Evolutionary conservation across 2,113 vertebrate species (phyloP).

Genomic region (Mesocricetus auratus): DNA sequence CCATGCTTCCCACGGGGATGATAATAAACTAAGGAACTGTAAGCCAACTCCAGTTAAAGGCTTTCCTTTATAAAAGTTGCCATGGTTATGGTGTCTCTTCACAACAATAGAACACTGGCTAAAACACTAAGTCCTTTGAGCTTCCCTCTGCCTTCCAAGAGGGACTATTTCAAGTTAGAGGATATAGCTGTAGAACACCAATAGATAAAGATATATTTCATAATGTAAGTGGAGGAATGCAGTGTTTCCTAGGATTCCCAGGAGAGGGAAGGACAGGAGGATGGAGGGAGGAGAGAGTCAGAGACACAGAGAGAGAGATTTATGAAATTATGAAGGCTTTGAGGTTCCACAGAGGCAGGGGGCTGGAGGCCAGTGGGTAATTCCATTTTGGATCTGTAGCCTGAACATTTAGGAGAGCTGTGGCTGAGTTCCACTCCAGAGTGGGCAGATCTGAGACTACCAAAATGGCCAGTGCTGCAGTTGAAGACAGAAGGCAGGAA

Average conservation of each 20-base stretch:
- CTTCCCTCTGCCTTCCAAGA: not conserved
- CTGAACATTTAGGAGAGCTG: not conserved
- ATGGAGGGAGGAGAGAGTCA: not conserved
- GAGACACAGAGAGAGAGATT: too few species aligned
- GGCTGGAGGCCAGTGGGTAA: not conserved
- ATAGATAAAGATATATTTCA: not conserved
- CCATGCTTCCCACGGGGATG: not conserved
- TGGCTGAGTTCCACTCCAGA: not conserved
- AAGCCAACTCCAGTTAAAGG: not conserved
- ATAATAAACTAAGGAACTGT: not conserved
- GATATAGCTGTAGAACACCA: not conserved
- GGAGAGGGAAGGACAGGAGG: too few species aligned
- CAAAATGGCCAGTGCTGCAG: not conserved
- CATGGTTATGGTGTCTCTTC: not conserved
- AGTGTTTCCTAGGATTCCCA: not conserved
- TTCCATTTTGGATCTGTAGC: not conserved
- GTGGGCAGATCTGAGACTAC: not conserved
- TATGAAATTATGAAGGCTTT: not conserved
- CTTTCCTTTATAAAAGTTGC: not conserved
- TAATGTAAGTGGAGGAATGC: not conserved
- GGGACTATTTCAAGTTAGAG: not conserved
- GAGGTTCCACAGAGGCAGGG: not conserved
- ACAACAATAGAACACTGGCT: not conserved
- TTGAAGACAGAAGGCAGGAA: not conserved
- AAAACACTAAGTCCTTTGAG: not conserved